phyloP scores from a whole-genome alignment of 2,113 vertebrate genomes.

The Melanerpes formicivorus region DNA sequence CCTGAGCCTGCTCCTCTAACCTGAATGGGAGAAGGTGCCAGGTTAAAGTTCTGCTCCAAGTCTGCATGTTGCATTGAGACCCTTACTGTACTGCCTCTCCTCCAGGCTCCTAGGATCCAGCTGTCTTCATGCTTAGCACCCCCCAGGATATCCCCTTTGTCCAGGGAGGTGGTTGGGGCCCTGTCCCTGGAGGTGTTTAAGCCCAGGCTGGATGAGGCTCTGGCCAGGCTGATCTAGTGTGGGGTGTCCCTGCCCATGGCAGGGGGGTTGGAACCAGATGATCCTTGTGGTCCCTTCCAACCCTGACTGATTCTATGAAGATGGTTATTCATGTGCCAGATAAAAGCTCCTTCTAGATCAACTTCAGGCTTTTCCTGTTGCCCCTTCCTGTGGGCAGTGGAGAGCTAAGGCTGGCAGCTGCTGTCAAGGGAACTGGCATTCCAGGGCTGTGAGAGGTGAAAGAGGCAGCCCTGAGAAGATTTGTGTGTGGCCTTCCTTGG shows the following conservation, averaged over 20 bases:
- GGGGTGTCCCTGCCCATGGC: too few relatives aligned
- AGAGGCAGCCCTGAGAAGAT: background rate
- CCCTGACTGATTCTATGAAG: background rate
- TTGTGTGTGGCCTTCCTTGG: slow-evolving; percentile 7
- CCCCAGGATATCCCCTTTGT: background rate
- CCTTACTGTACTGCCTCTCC: background rate
- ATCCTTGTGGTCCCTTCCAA: too few relatives aligned
- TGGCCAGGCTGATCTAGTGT: too few relatives aligned
- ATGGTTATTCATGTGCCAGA: background rate
- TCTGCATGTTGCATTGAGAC: background rate
- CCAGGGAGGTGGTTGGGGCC: too few relatives aligned
- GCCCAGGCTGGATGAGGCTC: too few relatives aligned
- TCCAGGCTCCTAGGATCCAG: background rate
- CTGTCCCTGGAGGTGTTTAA: too few relatives aligned
- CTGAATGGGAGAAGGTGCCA: background rate
- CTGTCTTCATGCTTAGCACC: background rate
- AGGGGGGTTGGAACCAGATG: too few relatives aligned
- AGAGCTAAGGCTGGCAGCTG: background rate
- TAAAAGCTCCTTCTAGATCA: background rate
- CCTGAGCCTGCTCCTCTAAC: background rate
- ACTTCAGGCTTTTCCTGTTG: background rate
- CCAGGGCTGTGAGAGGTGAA: background rate
- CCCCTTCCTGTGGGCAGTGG: background rate
- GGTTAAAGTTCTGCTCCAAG: background rate
- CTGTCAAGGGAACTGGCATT: background rate